Base-by-base conservation (phyloP, 2,888 invertebrate genomes). In the Mythimna vitellina region DNA sequence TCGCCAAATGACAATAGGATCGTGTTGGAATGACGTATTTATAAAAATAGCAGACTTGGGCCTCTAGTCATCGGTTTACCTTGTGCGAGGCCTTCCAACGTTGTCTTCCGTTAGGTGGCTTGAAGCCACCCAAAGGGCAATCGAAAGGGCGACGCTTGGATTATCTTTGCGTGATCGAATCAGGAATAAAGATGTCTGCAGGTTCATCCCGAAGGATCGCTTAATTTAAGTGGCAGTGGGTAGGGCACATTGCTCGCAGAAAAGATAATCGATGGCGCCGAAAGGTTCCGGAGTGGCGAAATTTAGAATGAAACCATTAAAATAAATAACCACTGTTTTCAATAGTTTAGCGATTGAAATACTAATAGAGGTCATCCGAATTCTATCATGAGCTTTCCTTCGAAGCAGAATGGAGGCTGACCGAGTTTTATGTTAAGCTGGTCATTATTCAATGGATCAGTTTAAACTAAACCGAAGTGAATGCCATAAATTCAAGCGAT, bases 311-410 rank as follows among this genome's bases (percentile, higher is more conserved):
- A 20, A 60, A 25, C 32, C 14, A 12, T 9, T n/a, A 25, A 68
- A 63, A 56, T 49, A 49, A 51, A 51, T 51, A 25, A 29, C 29
- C 5, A 25, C 17, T 20, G 58, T 56, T 69, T 73, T 61, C 51
- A 73, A 69, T 72, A 61, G 66, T 51, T 65, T 42, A 58, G 14
- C 20, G 10, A 63, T 32, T 25, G 17, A n/a, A 46, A 42, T 20
- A 20, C 49, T 49, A 20, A 51, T n/a, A 51, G 49, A 51, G 49
- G 49, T 51, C 3, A 51, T 51, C 8, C 1, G n/a, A 51, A 51
- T 51, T 51, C 1, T n/a, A 51, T 51, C n/a, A n/a, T n/a, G 49
- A n/a, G n/a, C 49, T 51, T 51, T 51, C n/a, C 1, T 1, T 0
- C 0, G 1, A n/a, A 20, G n/a, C 20, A 7, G 46, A 57, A 32